A percentile compares a stretch with the other conserved stretches of the same genome.
phyloP scores from a whole-genome alignment of 2,888 invertebrate species.

The Ophion slaviceki region DNA sequence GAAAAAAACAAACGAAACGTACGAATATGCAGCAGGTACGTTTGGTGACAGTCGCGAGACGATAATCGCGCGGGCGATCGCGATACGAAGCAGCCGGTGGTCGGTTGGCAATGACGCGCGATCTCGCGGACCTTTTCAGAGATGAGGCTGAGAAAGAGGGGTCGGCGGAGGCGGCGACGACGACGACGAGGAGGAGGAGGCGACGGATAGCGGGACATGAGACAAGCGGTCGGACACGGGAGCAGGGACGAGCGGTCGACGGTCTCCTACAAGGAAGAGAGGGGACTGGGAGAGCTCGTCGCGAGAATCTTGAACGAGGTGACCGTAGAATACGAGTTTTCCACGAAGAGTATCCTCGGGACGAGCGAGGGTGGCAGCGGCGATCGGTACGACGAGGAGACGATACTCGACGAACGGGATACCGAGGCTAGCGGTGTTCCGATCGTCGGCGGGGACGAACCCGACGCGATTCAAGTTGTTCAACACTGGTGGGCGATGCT shows the following conservation, averaged over 20 bases:
- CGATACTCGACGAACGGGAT: slow-evolving; percentile 28
- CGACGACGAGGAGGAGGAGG: background rate
- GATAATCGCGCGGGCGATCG: background rate
- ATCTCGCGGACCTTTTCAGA: background rate
- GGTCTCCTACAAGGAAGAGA: background rate
- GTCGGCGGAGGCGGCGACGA: background rate
- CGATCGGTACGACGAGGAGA: background rate
- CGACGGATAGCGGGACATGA: background rate
- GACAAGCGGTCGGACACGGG: background rate
- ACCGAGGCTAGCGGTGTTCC: background rate
- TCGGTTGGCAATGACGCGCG: background rate
- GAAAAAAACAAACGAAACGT: background rate
- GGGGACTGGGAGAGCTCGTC: background rate
- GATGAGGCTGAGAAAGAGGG: background rate
- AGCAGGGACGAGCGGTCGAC: background rate
- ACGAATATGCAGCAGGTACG: background rate
- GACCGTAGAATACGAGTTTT: background rate
- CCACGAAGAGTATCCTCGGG: background rate
- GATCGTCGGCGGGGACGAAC: background rate
- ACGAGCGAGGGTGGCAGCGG: background rate
- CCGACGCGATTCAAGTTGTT: slow-evolving; percentile 56
- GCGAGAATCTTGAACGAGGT: background rate
- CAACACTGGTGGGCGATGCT: slow-evolving; percentile 94
- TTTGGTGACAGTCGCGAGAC: background rate
- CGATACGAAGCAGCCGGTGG: background rate